Percentiles rank a stretch among this genome's conserved stretches.
phyloP scores from a whole-genome alignment of 2,888 invertebrate genomes.

The Synanthedon andrenaeformis region DNA sequence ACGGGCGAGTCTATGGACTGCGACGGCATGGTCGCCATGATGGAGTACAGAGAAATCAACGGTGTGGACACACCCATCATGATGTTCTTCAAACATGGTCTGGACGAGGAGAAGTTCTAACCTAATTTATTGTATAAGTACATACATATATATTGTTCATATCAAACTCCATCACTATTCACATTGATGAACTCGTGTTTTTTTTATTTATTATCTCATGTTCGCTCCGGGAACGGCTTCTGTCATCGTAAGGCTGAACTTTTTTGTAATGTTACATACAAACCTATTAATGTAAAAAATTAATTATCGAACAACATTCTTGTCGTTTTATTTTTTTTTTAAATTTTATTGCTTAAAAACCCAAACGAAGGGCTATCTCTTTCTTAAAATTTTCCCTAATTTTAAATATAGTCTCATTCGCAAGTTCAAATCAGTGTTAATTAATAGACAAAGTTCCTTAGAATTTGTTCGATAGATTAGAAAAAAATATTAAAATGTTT shows the following conservation, averaged over 20 bases:
- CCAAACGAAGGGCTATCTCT: too few relatives aligned
- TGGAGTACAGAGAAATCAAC: slow-evolving; percentile 92
- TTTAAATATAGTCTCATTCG: too few relatives aligned
- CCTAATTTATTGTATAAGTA: slow-evolving; percentile 28
- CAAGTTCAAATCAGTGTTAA: too few relatives aligned
- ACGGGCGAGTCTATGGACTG: slow-evolving; percentile 93
- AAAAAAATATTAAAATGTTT: too few relatives aligned
- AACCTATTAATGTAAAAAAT: slow-evolving; percentile 27
- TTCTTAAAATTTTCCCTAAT: too few relatives aligned
- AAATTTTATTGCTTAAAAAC: not conserved
- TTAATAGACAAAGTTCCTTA: too few relatives aligned
- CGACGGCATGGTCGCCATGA: slow-evolving; percentile 93
- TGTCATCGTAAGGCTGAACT: slow-evolving; percentile 65
- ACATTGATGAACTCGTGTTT: slow-evolving; percentile 40
- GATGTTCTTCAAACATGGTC: slow-evolving; percentile 97
- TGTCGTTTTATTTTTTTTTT: slow-evolving; percentile 11
- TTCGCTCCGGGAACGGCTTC: slow-evolving; percentile 49
- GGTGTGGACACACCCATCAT: slow-evolving; percentile 86
- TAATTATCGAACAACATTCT: slow-evolving; percentile 50
- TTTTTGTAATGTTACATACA: slow-evolving; percentile 62
- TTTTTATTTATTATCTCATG: slow-evolving; percentile 64
- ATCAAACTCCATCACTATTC: slow-evolving; percentile 16
- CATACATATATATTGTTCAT: slow-evolving; percentile 35
- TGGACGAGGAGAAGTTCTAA: slow-evolving; percentile 95
- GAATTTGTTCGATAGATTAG: too few relatives aligned